Percentiles rank a stretch among this genome's conserved stretches.
Evolutionary conservation across 2,797 vertebrate genomes (phyloP).

Genomic region (Sebastes jordani): DNA sequence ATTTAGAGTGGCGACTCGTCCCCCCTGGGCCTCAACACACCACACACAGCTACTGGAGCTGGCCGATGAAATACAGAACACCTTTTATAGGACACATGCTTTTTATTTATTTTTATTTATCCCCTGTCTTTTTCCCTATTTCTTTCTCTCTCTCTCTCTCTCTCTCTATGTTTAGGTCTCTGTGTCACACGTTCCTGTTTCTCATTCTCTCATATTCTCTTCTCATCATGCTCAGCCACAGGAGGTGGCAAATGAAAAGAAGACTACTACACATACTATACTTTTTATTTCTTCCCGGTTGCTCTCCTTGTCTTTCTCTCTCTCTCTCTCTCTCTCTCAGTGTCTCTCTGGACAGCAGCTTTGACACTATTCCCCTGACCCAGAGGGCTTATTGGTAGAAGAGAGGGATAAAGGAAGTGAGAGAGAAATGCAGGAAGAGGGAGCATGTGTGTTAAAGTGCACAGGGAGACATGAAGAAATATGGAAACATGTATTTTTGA

Average conservation of each 20-base stretch:
- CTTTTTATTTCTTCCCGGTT: conserved; percentile 30
- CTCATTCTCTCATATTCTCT: conserved; percentile 2
- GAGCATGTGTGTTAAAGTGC: conserved; percentile 14
- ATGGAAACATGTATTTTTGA: conserved; percentile 1
- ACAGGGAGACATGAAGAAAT: conserved; percentile 15
- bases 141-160: not conserved
- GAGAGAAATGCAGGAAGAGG: conserved; percentile 8
- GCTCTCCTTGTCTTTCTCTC: conserved; percentile 14
- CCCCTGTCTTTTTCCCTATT: conserved; percentile 14
- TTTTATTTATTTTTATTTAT: conserved; percentile 76
- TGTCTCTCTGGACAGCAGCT: conserved; percentile 19
- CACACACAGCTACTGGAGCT: conserved; percentile 63
- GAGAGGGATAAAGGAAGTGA: conserved; percentile 41
- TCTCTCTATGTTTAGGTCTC: not conserved
- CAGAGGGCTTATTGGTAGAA: conserved; percentile 39
- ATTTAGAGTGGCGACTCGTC: conserved; percentile 71
- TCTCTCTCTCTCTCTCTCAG: not conserved
- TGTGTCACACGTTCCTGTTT: not conserved
- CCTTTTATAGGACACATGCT: conserved; percentile 72
- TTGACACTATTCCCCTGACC: conserved; percentile 41
- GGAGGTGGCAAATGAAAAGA: conserved; percentile 46
- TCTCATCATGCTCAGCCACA: conserved; percentile 40
- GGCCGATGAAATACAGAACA: conserved; percentile 72
- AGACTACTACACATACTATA: conserved; percentile 26
- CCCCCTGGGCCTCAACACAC: conserved; percentile 57